phyloP scores from a whole-genome alignment of 2,888 invertebrate genomes.

The Dicyrtomina minuta region DNA sequence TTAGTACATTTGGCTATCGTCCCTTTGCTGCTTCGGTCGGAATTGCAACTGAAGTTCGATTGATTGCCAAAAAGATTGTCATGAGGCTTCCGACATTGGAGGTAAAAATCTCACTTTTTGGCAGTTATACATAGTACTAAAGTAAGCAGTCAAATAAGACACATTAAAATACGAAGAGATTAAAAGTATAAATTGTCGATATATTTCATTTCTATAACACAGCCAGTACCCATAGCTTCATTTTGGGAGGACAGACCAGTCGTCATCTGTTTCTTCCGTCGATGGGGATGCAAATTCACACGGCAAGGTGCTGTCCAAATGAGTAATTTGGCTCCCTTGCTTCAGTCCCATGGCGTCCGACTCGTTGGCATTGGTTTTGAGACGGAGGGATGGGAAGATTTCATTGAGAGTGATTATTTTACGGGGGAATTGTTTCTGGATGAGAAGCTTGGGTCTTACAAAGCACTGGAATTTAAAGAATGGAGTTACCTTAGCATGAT shows the following conservation, averaged over 20 bases:
- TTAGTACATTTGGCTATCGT: not conserved
- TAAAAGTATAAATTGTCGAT: too few species aligned
- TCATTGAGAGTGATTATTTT: conserved; percentile 25
- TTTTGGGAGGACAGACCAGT: conserved; percentile 20
- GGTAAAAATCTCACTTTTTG: not conserved
- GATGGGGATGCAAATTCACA: conserved; percentile 25
- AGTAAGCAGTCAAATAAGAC: too few species aligned
- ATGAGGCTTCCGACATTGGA: conserved; percentile 4
- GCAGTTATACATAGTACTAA: too few species aligned
- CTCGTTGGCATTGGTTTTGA: conserved; percentile 28
- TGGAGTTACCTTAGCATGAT: not conserved
- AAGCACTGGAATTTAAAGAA: not conserved
- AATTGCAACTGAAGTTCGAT: not conserved
- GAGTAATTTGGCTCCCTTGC: conserved; percentile 19
- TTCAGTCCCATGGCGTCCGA: conserved; percentile 21
- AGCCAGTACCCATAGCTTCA: not conserved
- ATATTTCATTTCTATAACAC: too few species aligned
- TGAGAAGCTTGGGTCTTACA: conserved; percentile 2
- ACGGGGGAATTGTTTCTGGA: conserved; percentile 24
- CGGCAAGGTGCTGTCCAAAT: conserved; percentile 7
- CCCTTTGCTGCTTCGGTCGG: not conserved
- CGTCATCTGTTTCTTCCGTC: conserved; percentile 21
- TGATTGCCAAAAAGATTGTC: not conserved
- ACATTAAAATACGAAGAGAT: too few species aligned
- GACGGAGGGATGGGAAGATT: conserved; percentile 18